Conservation (phyloP, 2,797 vertebrate species). For the Coranthus polyacanthus region DNA sequence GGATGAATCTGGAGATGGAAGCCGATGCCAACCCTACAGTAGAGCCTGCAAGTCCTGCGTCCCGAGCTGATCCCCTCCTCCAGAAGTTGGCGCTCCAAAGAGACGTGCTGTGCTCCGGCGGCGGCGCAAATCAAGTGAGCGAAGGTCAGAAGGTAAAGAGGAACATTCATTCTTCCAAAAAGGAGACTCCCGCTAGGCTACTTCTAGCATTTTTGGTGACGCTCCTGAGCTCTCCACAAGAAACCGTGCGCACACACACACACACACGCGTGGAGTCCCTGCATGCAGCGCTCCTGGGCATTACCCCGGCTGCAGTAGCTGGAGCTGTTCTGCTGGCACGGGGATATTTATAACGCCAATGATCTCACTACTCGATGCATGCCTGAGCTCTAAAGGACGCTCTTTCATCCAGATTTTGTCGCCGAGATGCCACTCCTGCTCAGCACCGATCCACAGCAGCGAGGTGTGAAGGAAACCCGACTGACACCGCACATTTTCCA, state of each 20-base stretch:
- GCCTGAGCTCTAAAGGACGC: constrained; percentile 83
- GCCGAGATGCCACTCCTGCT: constrained; percentile 74
- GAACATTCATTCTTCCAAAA: constrained; percentile 89
- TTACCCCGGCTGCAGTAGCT: constrained; percentile 80
- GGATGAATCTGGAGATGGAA: constrained; percentile 97
- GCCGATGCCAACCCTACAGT: constrained; percentile 96
- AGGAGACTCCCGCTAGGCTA: constrained; percentile 65
- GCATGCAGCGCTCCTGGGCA: constrained; percentile 79
- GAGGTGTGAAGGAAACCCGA: too few relatives aligned
- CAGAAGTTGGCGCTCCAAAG: constrained; percentile 68
- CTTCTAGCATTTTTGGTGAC: constrained; percentile 70
- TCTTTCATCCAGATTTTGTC: constrained; percentile 65
- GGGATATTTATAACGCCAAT: constrained; percentile 94
- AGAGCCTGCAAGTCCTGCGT: constrained; percentile 94
- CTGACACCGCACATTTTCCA: constrained; percentile 50
- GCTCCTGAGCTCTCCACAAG: constrained; percentile 61
- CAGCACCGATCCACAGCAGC: constrained; percentile 52
- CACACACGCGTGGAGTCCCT: constrained; percentile 45
- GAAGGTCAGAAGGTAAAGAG: constrained; percentile 83
- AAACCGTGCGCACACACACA: constrained; percentile 57
- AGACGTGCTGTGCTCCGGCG: constrained; percentile 72
- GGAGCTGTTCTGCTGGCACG: constrained; percentile 79
- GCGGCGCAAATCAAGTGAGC: constrained; percentile 83
- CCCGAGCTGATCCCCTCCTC: constrained; percentile 84
- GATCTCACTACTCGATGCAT: constrained; percentile 89